phyloP scores from a whole-genome alignment of 2,888 invertebrate species.

The Disparrhopalites patrizii region DNA sequence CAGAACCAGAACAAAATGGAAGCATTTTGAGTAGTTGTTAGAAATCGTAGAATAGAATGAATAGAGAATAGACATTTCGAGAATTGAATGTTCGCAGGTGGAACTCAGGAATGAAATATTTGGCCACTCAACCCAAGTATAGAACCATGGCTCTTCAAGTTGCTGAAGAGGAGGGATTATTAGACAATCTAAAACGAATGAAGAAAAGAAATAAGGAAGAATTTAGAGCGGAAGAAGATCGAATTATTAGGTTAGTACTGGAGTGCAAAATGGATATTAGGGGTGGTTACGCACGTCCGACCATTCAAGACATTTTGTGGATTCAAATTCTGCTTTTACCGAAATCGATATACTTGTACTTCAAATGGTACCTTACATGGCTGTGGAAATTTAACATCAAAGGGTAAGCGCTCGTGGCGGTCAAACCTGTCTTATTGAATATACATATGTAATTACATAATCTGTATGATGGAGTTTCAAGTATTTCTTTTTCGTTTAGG shows the following conservation, averaged over 20 bases:
- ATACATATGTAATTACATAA: too few relatives aligned
- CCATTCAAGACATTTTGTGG: constrained; percentile 72
- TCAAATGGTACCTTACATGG: constrained; percentile 75
- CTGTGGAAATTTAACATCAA: constrained; percentile 72
- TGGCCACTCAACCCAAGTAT: constrained; percentile 82
- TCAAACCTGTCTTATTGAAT: too few relatives aligned
- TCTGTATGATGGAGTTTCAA: too few relatives aligned
- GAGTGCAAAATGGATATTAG: constrained; percentile 91
- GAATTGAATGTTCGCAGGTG: constrained; percentile 53
- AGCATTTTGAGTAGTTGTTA: too few relatives aligned
- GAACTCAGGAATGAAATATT: constrained; percentile 79
- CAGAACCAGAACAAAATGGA: too few relatives aligned
- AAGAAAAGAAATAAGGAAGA: constrained; percentile 57
- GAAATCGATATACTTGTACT: constrained; percentile 65
- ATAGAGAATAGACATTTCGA: too few relatives aligned
- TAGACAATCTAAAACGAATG: constrained; percentile 53
- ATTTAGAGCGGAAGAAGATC: constrained; percentile 73
- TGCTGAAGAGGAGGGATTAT: constrained; percentile 59
- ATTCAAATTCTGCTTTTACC: constrained; percentile 76
- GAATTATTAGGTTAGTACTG: constrained; percentile 72
- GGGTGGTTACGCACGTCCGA: constrained; percentile 85
- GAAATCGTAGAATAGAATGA: too few relatives aligned
- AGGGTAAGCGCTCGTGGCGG: too few relatives aligned
- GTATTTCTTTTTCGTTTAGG: too few relatives aligned
- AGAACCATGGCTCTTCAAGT: constrained; percentile 67